A percentile compares a stretch with the other conserved stretches of the same genome.
phyloP scores from a whole-genome alignment of 2,113 vertebrate genomes.

The Trematomus loennbergii region DNA sequence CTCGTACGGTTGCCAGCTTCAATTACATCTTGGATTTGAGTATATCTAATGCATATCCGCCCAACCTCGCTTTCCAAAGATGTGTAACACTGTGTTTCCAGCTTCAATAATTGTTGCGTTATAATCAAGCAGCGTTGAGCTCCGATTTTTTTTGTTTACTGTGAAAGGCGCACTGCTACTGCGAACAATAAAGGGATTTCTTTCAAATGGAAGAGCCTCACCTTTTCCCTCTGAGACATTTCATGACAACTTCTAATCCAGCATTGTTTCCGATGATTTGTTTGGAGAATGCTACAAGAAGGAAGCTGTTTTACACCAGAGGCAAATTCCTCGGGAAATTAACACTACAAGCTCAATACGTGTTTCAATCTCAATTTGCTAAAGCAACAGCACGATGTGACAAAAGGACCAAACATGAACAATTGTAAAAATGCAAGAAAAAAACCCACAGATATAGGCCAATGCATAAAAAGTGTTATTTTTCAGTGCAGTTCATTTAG shows the following conservation, averaged over 20 bases:
- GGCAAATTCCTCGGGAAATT: constrained; percentile 39
- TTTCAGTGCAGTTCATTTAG: no score
- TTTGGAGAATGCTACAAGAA: constrained; percentile 2
- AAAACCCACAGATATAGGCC: background rate
- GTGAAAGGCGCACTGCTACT: constrained; percentile 38
- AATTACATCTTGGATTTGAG: constrained; percentile 61
- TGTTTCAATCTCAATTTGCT: background rate
- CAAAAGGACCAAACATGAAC: background rate
- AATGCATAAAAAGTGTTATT: background rate
- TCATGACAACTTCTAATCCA: constrained; percentile 55
- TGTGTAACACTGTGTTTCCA: constrained; percentile 22
- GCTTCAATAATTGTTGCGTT: constrained; percentile 48
- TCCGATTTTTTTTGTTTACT: constrained; percentile 47
- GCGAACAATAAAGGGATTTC: constrained; percentile 19
- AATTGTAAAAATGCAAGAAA: background rate
- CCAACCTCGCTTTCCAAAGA: constrained; percentile 46
- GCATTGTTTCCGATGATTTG: constrained; percentile 30
- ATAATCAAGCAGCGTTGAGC: constrained; percentile 53
- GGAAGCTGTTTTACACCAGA: constrained; percentile 31
- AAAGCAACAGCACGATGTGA: background rate
- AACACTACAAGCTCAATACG: background rate
- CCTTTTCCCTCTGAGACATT: constrained; percentile 44
- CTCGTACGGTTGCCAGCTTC: constrained; percentile 47
- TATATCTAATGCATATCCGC: constrained; percentile 56
- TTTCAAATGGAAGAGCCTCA: constrained; percentile 25